Base-by-base conservation (phyloP, 92 coral and sea anemone species). In the Porites cylindrica region DNA sequence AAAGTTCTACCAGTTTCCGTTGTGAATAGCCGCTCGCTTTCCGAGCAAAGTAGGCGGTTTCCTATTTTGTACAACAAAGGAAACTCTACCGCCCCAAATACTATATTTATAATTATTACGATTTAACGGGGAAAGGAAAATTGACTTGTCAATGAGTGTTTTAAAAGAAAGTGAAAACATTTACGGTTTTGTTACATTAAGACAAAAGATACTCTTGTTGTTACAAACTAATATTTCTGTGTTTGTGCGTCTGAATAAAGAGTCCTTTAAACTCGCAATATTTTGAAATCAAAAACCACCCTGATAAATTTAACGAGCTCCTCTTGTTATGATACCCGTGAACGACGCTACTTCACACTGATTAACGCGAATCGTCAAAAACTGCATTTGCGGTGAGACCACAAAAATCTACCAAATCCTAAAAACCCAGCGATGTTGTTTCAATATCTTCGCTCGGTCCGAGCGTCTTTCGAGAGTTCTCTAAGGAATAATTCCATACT, bases 41-140 rank as follows among this genome's bases (percentile, higher is more conserved):
- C 51, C 3, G 70, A 21, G 85, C 61, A 19, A 52, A 70, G 29
- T 66, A 12, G 77, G 75, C 38, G 32, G 23, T 20, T 70, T 58
- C 58, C 70, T 23, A 58, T 70, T 50, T n/a, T 74, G 29, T 16
- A 81, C 70, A 81, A 19, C 8, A 38, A 38, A 38, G 51, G 85
- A 75, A 81, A 81, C 32, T 81, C 77, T 70, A 53, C 75, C 19
- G 77, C 60, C 51, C 53, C 54, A 81, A 69, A 58, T 81, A 53
- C 56, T 65, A 38, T 38, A 38, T 38, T 38, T 38, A 38, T 38
- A 38, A 38, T 38, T 5, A 38, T 38, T 38, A 38, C 5, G 23
- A 38, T 52, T 70, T 60, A 38, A 38, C 4, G 47, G 47, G 58
- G 56, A 4, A n/a, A 18, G n/a, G 59, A 60, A 70, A 82, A 58